phyloP scores from a whole-genome alignment of 2,113 vertebrate species.

The Mormyrus lacerda region DNA sequence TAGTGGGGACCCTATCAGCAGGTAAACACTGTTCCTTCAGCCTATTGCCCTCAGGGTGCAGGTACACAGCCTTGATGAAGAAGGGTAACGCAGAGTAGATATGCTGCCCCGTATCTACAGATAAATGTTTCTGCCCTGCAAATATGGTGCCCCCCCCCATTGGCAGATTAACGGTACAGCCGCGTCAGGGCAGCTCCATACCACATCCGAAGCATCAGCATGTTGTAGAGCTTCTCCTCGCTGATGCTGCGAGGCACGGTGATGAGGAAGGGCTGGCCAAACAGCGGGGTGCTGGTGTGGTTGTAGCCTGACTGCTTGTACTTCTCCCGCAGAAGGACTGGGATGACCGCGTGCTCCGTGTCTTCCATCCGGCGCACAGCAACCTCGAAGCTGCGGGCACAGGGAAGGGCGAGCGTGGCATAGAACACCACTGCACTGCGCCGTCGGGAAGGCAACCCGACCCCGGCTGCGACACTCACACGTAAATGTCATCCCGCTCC shows the following conservation, averaged over 20 bases:
- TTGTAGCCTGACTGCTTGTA: slow-evolving; percentile 91
- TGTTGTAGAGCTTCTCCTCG: slow-evolving; percentile 94
- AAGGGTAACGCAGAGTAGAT: neutral
- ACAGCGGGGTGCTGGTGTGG: slow-evolving; percentile 86
- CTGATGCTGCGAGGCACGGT: slow-evolving; percentile 86
- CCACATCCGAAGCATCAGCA: slow-evolving; percentile 89
- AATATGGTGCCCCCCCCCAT: neutral
- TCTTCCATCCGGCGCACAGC: slow-evolving; percentile 84
- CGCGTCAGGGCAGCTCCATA: slow-evolving; percentile 41
- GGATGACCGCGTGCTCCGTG: slow-evolving; percentile 88
- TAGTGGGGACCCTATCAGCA: neutral
- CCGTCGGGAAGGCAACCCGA: neutral
- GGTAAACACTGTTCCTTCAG: neutral
- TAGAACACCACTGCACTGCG: neutral
- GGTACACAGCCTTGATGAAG: neutral
- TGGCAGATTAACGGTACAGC: too few relatives aligned
- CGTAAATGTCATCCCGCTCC: slow-evolving; percentile 95
- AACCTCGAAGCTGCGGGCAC: slow-evolving; percentile 65
- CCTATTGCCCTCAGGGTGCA: neutral
- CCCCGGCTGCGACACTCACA: slow-evolving; percentile 68
- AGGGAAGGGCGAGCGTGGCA: neutral
- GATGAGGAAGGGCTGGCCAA: slow-evolving; percentile 92
- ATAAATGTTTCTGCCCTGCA: neutral
- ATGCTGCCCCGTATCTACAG: neutral
- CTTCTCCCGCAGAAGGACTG: slow-evolving; percentile 90